Percentiles rank a stretch among this genome's conserved stretches.
Evolutionary conservation across 92 coral and sea anemone genomes (phyloP).

Genomic region (Heliopora coerulea): DNA sequence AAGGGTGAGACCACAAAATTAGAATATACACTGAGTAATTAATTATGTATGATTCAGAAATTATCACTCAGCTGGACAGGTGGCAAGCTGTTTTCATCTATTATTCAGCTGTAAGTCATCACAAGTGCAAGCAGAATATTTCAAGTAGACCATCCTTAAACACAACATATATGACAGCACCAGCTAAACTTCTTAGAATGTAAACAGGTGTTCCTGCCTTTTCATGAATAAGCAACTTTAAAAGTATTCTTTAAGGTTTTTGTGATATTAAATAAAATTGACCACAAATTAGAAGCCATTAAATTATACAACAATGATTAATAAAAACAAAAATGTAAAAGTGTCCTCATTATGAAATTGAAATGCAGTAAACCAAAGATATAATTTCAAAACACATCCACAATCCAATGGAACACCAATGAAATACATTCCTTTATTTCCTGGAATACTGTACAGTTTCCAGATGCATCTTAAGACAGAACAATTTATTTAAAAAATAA

Average conservation of each 20-base stretch:
- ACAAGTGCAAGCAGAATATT: neutral
- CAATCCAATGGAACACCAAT: no score
- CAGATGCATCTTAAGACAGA: neutral
- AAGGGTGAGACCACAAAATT: constrained; percentile 11
- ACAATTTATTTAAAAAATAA: neutral
- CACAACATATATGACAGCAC: neutral
- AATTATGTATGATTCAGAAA: constrained; percentile 20
- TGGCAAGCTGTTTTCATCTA: neutral
- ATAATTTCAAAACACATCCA: no score
- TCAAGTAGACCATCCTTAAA: neutral
- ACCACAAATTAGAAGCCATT: neutral
- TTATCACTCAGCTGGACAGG: constrained; percentile 9
- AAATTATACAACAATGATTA: neutral
- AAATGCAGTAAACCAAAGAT: neutral
- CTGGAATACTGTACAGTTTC: neutral
- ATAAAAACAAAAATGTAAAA: neutral
- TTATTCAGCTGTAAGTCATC: neutral
- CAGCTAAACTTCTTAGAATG: no score
- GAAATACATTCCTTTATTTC: no score
- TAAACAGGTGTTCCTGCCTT: no score
- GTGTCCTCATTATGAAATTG: neutral
- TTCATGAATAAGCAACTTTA: no score
- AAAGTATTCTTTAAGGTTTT: no score
- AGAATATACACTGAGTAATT: neutral
- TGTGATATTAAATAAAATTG: neutral